Conservation (phyloP, 2,888 invertebrate species). For the Coremacera marginata region DNA sequence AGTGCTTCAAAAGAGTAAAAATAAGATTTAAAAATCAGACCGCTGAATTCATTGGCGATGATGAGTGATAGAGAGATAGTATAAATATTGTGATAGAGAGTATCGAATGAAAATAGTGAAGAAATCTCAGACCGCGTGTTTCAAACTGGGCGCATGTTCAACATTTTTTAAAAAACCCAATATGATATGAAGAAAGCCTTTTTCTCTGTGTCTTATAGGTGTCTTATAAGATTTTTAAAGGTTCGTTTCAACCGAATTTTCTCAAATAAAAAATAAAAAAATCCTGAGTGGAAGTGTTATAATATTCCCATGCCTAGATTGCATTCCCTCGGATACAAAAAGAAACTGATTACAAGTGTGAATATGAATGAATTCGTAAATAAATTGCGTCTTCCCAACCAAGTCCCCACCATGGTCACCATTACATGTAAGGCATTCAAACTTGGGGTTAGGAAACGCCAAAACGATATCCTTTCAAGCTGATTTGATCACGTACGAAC, state of each 20-base stretch:
- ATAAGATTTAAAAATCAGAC: too few species aligned
- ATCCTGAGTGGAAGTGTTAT: not conserved
- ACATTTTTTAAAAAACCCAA: too few species aligned
- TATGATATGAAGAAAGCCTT: too few species aligned
- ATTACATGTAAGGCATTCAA: not conserved
- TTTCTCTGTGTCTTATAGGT: too few species aligned
- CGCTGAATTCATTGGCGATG: too few species aligned
- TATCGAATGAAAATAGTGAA: too few species aligned
- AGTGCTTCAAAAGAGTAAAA: too few species aligned
- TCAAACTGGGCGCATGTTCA: too few species aligned
- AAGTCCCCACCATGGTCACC: not conserved
- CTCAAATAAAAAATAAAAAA: not conserved
- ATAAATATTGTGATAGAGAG: too few species aligned
- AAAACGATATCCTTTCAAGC: constrained; percentile 65
- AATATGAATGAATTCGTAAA: constrained; percentile 62
- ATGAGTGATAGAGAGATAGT: too few species aligned
- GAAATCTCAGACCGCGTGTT: too few species aligned
- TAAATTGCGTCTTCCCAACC: constrained; percentile 57
- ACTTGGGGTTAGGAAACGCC: constrained; percentile 11
- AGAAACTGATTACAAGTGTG: constrained; percentile 48
- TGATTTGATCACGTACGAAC: constrained; percentile 70
- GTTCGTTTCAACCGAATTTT: not conserved
- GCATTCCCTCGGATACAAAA: not conserved
- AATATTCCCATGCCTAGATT: not conserved
- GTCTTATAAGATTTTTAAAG: too few species aligned